phyloP scores from a whole-genome alignment of 2,888 invertebrate species.

The Hedya salicella region DNA sequence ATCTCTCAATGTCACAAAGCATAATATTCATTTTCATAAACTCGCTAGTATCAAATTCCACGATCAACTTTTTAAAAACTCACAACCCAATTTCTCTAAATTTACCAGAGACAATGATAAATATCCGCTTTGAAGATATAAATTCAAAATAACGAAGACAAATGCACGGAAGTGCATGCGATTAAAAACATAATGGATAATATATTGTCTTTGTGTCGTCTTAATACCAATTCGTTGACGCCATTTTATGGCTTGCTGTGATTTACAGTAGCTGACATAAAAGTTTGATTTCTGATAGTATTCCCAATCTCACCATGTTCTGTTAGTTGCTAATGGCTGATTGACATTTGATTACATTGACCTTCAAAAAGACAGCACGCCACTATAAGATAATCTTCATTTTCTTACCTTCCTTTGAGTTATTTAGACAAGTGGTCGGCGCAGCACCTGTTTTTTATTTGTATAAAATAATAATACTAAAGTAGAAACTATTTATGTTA shows the following conservation, averaged over 20 bases:
- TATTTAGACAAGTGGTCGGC: too few species aligned
- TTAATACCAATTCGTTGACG: not conserved
- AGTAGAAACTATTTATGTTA: too few species aligned
- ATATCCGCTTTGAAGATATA: slow-evolving; percentile 8
- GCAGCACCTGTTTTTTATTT: too few species aligned
- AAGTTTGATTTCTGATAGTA: too few species aligned
- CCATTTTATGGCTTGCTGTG: not conserved
- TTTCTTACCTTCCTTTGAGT: too few species aligned
- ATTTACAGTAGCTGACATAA: not conserved
- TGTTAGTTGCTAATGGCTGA: too few species aligned
- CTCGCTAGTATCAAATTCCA: slow-evolving; percentile 26
- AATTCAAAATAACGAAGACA: slow-evolving; percentile 24
- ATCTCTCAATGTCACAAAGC: not conserved
- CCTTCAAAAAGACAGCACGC: too few species aligned
- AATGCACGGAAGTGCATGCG: slow-evolving; percentile 26
- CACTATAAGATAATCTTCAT: too few species aligned
- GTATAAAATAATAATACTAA: too few species aligned
- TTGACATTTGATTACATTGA: too few species aligned
- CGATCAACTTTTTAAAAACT: slow-evolving; percentile 12
- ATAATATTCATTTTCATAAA: slow-evolving; percentile 6
- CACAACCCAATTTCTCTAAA: slow-evolving; percentile 1
- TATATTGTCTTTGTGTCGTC: not conserved
- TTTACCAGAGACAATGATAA: slow-evolving; percentile 12
- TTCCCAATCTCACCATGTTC: too few species aligned
- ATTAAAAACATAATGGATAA: slow-evolving; percentile 11